Conservation (phyloP, 2,797 vertebrate species). For the Bufotes viridis region DNA sequence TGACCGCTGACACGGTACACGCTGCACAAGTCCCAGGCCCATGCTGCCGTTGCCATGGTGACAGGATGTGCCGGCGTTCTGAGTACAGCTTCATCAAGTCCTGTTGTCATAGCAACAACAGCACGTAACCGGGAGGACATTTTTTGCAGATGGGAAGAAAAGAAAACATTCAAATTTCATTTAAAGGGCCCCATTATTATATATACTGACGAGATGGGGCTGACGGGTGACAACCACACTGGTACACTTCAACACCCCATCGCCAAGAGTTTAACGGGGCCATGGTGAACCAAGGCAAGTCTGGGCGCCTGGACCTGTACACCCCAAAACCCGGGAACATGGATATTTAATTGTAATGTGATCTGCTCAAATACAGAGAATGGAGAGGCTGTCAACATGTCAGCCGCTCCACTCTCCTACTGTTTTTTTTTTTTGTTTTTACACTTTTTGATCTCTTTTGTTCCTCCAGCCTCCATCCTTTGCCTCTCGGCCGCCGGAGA, state of each 20-base stretch:
- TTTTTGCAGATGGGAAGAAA: neutral
- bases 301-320: too few species aligned
- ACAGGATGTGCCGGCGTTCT: neutral
- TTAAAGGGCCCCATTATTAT: constrained; percentile 7
- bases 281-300: too few species aligned
- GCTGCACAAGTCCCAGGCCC: neutral
- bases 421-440: neutral
- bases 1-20: neutral
- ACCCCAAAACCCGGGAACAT: too few species aligned
- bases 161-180: constrained; percentile 5
- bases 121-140: neutral
- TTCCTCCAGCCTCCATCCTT: constrained; percentile 48
- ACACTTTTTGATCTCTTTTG: neutral
- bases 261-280: too few species aligned
- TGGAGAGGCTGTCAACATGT: neutral
- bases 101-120: neutral
- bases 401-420: neutral
- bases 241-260: too few species aligned
- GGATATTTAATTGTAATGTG: too few species aligned
- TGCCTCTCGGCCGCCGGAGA: constrained; percentile 53
- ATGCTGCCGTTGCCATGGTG: constrained; percentile 6
- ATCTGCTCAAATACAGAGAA: neutral
- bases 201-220: too few species aligned
- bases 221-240: neutral
- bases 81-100: neutral